Evolutionary conservation across 2,797 vertebrate genomes (phyloP).

Genomic region (Melanotaenia maccullochi): DNA sequence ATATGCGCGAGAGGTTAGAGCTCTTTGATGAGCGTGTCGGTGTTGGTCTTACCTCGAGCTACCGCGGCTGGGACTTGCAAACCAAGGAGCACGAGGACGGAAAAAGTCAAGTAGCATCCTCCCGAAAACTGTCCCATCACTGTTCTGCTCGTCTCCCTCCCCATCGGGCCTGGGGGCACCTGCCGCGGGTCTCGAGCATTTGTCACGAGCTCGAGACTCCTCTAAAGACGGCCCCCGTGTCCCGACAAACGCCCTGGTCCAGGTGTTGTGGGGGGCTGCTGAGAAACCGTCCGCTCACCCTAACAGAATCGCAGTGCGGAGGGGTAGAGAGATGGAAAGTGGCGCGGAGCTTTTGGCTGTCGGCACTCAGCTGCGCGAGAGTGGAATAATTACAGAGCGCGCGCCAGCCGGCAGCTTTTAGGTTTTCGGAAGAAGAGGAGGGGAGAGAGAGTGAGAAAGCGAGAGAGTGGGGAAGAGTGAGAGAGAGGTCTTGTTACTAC

Average conservation of each 20-base stretch:
- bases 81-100: conserved; percentile 70
- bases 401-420: conserved; percentile 37
- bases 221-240: conserved; percentile 43
- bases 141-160: conserved; percentile 65
- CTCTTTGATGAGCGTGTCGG: neutral
- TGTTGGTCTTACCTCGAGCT: conserved; percentile 73
- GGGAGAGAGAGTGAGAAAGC: neutral
- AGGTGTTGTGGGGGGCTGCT: conserved; percentile 38
- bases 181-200: conserved; percentile 70
- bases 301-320: conserved; percentile 63
- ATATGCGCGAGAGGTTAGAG: neutral
- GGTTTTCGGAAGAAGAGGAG: conserved; percentile 21
- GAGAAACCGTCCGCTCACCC: conserved; percentile 29
- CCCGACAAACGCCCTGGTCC: conserved; percentile 27
- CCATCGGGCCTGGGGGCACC: conserved; percentile 64
- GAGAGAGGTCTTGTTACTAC: conserved; percentile 16
- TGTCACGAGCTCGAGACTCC: conserved; percentile 42
- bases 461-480: neutral
- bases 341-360: conserved; percentile 41
- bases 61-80: conserved; percentile 51
- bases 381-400: conserved; percentile 53
- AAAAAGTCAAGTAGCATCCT: conserved; percentile 73
- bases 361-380: conserved; percentile 56
- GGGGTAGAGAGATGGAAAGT: conserved; percentile 26
- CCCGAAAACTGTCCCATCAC: conserved; percentile 81